These are phyloP conservation scores for Garra rufa DNA, from an alignment of 2,113 vertebrate genomes.

Conservation along the genomic window DNA sequence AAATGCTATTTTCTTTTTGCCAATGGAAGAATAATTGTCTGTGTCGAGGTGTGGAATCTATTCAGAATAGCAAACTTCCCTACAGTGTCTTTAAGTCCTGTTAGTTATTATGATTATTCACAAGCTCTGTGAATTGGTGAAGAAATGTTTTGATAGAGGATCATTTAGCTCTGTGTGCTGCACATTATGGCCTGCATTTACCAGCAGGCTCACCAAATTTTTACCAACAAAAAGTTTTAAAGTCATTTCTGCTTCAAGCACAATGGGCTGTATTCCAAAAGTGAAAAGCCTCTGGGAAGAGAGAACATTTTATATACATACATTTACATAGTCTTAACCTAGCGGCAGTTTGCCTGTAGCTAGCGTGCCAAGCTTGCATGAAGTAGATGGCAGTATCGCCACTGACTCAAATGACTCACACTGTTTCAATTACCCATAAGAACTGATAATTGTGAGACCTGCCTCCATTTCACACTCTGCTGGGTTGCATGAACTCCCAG, in stretches of 20 bases:
- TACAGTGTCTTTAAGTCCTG: not conserved
- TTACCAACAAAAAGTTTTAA: not conserved
- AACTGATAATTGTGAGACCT: constrained; percentile 36
- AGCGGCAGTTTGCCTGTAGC: not conserved
- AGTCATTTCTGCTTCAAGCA: not conserved
- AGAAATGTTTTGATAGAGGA: not conserved
- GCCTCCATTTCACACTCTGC: constrained; percentile 16
- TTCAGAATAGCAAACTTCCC: not conserved
- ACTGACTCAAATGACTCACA: constrained; percentile 14
- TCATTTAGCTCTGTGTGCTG: constrained; percentile 12
- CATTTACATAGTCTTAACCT: not conserved
- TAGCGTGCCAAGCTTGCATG: not conserved
- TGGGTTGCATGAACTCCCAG: constrained; percentile 10
- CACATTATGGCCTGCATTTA: not conserved
- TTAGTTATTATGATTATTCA: constrained; percentile 23
- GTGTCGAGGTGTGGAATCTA: not conserved
- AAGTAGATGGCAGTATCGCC: not conserved
- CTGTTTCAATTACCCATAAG: constrained; percentile 41
- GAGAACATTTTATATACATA: not conserved
- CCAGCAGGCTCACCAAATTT: not conserved
- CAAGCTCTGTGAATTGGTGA: not conserved
- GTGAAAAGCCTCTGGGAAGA: not conserved
- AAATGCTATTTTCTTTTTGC: not conserved
- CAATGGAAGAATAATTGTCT: not conserved
- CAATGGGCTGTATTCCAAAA: not conserved